Evolutionary conservation across 2,797 vertebrate species (phyloP).

Genomic region (Bovichtus variegatus): DNA sequence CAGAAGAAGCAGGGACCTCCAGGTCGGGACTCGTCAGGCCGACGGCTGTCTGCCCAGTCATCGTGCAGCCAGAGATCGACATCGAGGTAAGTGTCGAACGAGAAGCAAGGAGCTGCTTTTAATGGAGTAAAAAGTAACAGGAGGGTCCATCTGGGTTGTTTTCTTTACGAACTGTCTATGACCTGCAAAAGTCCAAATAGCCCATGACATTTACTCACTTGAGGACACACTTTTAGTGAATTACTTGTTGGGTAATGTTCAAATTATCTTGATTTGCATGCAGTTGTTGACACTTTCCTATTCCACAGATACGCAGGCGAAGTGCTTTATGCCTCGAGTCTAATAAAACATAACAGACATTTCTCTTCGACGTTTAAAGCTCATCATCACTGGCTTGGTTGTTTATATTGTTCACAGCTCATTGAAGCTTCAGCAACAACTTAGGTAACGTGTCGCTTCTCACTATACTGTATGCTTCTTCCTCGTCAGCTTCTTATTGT

Average conservation of each 20-base stretch:
- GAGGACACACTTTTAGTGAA: conserved; percentile 24
- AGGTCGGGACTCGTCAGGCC: conserved; percentile 36
- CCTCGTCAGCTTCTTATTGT: conserved; percentile 1
- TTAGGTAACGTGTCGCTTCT: conserved; percentile 85
- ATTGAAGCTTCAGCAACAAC: conserved; percentile 88
- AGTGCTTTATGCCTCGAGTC: conserved; percentile 50
- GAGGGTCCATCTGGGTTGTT: not conserved
- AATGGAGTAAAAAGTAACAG: not conserved
- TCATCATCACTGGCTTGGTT: conserved; percentile 72
- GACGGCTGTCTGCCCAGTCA: conserved; percentile 39
- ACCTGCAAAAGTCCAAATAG: conserved; percentile 13
- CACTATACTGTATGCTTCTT: conserved; percentile 32
- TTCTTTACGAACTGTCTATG: not conserved
- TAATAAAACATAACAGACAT: conserved; percentile 64
- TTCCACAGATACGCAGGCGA: conserved; percentile 56
- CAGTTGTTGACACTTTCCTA: conserved; percentile 44
- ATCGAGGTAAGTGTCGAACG: conserved; percentile 77
- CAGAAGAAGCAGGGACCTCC: conserved; percentile 59
- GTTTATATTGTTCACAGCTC: conserved; percentile 87
- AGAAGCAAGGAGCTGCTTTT: not conserved
- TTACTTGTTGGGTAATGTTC: conserved; percentile 17
- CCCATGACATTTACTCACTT: not conserved
- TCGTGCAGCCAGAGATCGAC: conserved; percentile 80
- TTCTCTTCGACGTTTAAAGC: conserved; percentile 48
- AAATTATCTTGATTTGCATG: conserved; percentile 62